Percentiles rank a stretch among this genome's conserved stretches.
Conservation (phyloP, 2,113 vertebrate genomes). For the Sinocyclocheilus maitianheensis region DNA sequence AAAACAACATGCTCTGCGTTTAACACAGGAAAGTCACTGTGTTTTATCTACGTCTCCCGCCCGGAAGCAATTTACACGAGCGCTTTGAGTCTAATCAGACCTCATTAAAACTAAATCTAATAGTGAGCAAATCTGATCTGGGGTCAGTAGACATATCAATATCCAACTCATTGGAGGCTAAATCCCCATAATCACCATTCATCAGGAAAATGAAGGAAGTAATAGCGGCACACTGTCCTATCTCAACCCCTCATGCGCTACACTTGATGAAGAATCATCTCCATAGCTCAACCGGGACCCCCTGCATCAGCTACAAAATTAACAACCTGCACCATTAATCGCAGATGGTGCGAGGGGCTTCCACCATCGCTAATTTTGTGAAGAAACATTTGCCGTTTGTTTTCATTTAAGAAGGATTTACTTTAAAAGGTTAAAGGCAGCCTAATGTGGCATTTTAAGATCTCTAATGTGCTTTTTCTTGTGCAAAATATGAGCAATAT, state of each 20-base stretch:
- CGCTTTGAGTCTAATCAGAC: constrained; percentile 40
- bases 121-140: constrained; percentile 48
- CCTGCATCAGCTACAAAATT: constrained; percentile 15
- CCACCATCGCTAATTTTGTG: background rate
- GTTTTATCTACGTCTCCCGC: constrained; percentile 31
- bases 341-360: background rate
- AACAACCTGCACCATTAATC: constrained; percentile 25
- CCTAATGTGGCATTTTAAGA: background rate
- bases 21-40: constrained; percentile 18
- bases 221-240: constrained; percentile 38
- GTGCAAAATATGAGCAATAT: background rate
- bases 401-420: background rate
- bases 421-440: background rate
- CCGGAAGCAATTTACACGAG: constrained; percentile 33
- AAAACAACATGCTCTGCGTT: constrained; percentile 32
- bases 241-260: constrained; percentile 35
- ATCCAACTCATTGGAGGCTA: constrained; percentile 46
- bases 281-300: constrained; percentile 15
- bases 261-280: constrained; percentile 21
- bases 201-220: constrained; percentile 52
- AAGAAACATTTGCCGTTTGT: too few relatives aligned
- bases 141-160: constrained; percentile 49
- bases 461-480: background rate
- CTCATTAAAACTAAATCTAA: constrained; percentile 52
- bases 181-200: constrained; percentile 50